phyloP scores from a whole-genome alignment of 1,140 invertebrate species.

The Pseudomyrmex flavicornis region DNA sequence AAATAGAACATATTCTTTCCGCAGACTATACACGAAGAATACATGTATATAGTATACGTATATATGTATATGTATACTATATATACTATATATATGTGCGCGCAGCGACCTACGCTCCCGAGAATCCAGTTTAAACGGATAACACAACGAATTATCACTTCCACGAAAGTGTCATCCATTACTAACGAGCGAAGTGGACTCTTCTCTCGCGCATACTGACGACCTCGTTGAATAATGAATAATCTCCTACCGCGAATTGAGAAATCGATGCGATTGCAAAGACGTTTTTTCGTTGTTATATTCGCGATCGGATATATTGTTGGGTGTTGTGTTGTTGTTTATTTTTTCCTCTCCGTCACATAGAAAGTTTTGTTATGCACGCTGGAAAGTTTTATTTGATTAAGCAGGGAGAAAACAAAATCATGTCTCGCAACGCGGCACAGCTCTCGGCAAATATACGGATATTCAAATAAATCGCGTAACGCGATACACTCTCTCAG shows the following conservation, averaged over 20 bases:
- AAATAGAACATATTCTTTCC: constrained; percentile 16
- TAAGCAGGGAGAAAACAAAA: not conserved
- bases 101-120: not conserved
- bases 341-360: too few species aligned
- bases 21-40: not conserved
- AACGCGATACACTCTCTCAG: not conserved
- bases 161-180: constrained; percentile 2
- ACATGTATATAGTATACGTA: not conserved
- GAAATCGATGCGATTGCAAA: not conserved
- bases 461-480: constrained; percentile 15
- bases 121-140: not conserved
- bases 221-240: not conserved
- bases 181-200: not conserved
- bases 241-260: not conserved
- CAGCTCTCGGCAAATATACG: not conserved
- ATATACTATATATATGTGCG: too few species aligned
- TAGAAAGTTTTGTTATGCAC: not conserved
- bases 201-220: not conserved
- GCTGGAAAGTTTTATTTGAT: not conserved
- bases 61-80: too few species aligned
- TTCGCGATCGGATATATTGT: too few species aligned
- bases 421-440: not conserved
- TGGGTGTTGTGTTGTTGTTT: too few species aligned
- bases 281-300: too few species aligned
- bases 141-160: constrained; percentile 41